Evolutionary conservation across 92 coral and sea anemone species (phyloP).

Genomic region (Heliopora coerulea): DNA sequence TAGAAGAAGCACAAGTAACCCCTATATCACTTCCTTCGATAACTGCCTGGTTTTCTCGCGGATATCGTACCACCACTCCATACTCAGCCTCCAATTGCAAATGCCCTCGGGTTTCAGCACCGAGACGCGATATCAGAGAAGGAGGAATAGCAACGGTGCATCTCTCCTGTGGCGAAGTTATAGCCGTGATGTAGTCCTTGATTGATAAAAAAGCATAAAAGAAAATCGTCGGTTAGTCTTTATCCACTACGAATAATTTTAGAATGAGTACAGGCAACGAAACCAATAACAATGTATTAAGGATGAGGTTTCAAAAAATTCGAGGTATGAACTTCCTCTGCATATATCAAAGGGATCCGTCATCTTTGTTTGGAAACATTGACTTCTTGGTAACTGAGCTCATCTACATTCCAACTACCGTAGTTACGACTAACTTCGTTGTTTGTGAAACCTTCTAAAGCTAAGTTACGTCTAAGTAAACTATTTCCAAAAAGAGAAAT

Average conservation of each 20-base stretch:
- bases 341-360: conserved; percentile 1
- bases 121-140: conserved; percentile 4
- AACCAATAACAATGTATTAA: not conserved
- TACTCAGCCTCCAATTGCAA: conserved; percentile 19
- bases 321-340: conserved; percentile 41
- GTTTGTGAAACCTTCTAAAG: too few relatives aligned
- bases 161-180: conserved; percentile 3
- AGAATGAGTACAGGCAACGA: not conserved
- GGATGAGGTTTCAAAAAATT: conserved; percentile 4
- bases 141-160: not conserved
- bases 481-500: too few relatives aligned
- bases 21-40: not conserved
- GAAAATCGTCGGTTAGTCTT: too few relatives aligned
- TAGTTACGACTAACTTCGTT: not conserved
- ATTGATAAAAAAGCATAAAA: not conserved
- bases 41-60: conserved; percentile 16
- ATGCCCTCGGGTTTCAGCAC: conserved; percentile 8
- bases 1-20: conserved; percentile 1
- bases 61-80: conserved; percentile 27
- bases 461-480: too few relatives aligned
- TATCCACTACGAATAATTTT: too few relatives aligned
- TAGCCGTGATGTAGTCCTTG: conserved; percentile 30
- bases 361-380: not conserved
- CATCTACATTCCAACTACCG: not conserved
- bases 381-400: not conserved